phyloP scores from a whole-genome alignment of 2,113 vertebrate species.

The Chionodraco myersi region DNA sequence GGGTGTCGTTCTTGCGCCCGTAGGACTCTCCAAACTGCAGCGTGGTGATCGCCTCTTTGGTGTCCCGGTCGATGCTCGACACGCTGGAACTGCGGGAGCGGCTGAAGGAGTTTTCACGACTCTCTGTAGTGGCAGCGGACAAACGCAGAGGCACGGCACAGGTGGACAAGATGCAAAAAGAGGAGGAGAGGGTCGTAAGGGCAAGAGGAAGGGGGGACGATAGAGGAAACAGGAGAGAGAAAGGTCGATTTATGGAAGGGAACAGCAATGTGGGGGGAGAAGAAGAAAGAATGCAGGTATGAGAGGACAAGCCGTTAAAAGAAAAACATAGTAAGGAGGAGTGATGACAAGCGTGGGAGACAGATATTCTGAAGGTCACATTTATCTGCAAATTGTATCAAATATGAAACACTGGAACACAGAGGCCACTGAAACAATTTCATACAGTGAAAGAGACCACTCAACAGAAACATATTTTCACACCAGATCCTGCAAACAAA shows the following conservation, averaged over 20 bases:
- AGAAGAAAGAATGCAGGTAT: constrained; percentile 7
- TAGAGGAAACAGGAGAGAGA: constrained; percentile 18
- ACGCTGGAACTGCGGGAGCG: constrained; percentile 98
- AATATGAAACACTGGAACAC: constrained; percentile 32
- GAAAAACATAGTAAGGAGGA: constrained; percentile 4
- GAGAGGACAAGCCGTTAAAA: constrained; percentile 21
- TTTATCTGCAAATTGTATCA: constrained; percentile 5
- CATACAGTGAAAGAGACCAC: constrained; percentile 32
- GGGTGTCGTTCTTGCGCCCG: constrained; percentile 87
- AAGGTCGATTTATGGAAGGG: not conserved
- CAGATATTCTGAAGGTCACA: constrained; percentile 14
- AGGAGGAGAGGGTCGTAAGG: constrained; percentile 4
- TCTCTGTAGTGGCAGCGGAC: constrained; percentile 84
- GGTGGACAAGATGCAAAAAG: constrained; percentile 10
- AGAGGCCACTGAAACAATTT: constrained; percentile 10
- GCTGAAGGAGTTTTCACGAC: constrained; percentile 95
- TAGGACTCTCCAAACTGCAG: constrained; percentile 95
- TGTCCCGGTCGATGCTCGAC: constrained; percentile 97
- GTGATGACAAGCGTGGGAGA: not conserved
- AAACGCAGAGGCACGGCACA: constrained; percentile 4
- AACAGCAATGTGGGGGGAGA: constrained; percentile 3
- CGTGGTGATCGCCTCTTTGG: constrained; percentile 94
- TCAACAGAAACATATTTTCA: constrained; percentile 15
- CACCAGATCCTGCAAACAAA: not conserved
- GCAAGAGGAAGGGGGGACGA: not conserved